These are phyloP conservation scores for Suricata suricatta DNA, from an alignment of 2,113 vertebrate species.

Conservation along the genomic window DNA sequence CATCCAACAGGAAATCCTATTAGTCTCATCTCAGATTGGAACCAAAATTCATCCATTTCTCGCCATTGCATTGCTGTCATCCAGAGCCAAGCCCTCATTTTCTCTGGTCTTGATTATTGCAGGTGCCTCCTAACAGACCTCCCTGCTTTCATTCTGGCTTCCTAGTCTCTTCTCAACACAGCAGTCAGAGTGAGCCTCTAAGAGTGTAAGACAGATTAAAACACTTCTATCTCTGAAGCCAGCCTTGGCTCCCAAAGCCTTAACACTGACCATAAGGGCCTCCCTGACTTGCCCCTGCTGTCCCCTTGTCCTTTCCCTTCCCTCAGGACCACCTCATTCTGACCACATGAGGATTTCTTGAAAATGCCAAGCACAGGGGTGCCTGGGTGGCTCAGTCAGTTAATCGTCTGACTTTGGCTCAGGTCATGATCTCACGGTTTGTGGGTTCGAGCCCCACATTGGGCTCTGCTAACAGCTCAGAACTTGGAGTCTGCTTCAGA, in stretches of 20 bases:
- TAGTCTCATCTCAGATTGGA: not conserved
- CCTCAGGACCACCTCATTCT: not conserved
- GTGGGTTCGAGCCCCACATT: too few species aligned
- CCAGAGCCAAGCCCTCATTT: not conserved
- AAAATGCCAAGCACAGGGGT: too few species aligned
- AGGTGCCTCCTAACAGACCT: not conserved
- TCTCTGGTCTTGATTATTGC: not conserved
- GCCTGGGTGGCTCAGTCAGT: too few species aligned
- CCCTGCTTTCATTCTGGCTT: not conserved
- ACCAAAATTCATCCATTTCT: not conserved
- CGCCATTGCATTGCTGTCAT: not conserved
- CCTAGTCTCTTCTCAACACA: not conserved
- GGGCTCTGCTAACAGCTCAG: too few species aligned
- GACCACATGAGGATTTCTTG: not conserved
- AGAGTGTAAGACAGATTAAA: not conserved
- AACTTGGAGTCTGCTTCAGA: too few species aligned
- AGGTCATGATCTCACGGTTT: too few species aligned
- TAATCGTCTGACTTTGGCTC: too few species aligned
- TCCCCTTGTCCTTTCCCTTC: not conserved
- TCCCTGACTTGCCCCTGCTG: not conserved
- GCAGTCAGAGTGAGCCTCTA: not conserved
- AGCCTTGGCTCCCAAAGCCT: not conserved
- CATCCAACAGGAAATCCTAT: not conserved
- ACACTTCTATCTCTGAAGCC: not conserved
- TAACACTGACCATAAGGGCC: not conserved